Evolutionary conservation across 1,140 invertebrate genomes (phyloP), one percentile per base, ranked within the genome.

Genomic region (Drosophila sp.): DNA sequence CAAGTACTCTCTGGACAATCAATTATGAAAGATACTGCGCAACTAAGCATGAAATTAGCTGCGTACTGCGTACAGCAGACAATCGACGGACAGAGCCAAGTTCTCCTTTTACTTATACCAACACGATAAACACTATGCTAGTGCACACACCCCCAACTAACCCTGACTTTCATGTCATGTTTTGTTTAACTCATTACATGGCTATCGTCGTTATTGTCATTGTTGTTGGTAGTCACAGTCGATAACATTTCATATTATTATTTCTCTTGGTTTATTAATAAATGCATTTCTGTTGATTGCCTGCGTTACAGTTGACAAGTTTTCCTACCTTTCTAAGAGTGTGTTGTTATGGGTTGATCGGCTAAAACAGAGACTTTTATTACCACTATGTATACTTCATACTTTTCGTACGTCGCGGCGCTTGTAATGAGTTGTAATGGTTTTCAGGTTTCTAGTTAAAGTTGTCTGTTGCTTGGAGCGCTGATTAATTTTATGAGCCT

Each of bases 241-340:
- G 77, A 80, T 80, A 84, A 77, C 72, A 72, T 64, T 76, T 57
- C 29, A 63, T 76, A 69, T 73, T 78, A 66, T 59, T 29, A 58
- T 48, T 50, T 58, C 51, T 78, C 40, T 57, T 36, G 51, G 14
- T 41, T 67, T 89, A 87, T 89, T 89, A 87, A 87, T 87, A 87
- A 87, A 86, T 89, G 82, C 82, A 89, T 70, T 74, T 87, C 62
- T 41, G 82, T 78, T 76, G 75, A 86, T 82, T 82, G 82, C 69
- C 83, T 72, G 78, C 75, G 78, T 89, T 82, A 89, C 83, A 89
- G 82, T 87, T 87, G 83, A 87, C 82, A 87, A 76, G 83, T 89
- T 86, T 70, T 14, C 32, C 46, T 29, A 29, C 25, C 16, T 2
- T 40, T 34, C 59, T 13, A 16, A 38, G 43, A 11, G 14, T 14